Percentiles rank a stretch among this genome's conserved stretches.
Conservation (phyloP, 2,888 invertebrate genomes). For the Euclidia mi region DNA sequence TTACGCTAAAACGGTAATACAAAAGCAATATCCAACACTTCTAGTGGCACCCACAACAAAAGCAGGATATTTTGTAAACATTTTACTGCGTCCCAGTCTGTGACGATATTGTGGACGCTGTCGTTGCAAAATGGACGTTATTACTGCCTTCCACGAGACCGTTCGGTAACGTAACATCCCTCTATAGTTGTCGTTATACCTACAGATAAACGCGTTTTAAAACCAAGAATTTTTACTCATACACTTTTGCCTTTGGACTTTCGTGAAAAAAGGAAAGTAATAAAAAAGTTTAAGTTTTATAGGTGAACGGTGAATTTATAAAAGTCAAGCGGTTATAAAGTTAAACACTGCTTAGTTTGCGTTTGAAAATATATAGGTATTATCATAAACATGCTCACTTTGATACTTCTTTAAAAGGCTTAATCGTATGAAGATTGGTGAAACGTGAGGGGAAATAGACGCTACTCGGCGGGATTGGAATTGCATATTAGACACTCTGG, state of each 20-base stretch:
- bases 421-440: no score
- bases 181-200: slow-evolving; percentile 61
- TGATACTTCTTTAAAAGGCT: no score
- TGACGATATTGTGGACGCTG: slow-evolving; percentile 85
- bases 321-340: slow-evolving; percentile 11
- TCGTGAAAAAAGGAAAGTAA: slow-evolving; percentile 4
- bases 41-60: slow-evolving; percentile 75
- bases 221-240: slow-evolving; percentile 32
- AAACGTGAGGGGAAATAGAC: no score
- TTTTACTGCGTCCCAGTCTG: slow-evolving; percentile 87
- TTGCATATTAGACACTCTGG: no score
- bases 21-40: slow-evolving; percentile 81
- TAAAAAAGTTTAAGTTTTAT: slow-evolving; percentile 16
- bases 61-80: slow-evolving; percentile 87
- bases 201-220: slow-evolving; percentile 46
- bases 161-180: slow-evolving; percentile 69
- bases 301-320: slow-evolving; percentile 12
- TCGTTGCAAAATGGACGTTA: slow-evolving; percentile 83
- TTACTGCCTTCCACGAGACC: slow-evolving; percentile 82
- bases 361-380: no score
- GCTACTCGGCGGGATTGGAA: no score
- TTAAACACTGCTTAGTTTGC: neutral
- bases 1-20: slow-evolving; percentile 76
- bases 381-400: no score
- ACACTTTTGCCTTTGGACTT: slow-evolving; percentile 15